Percentiles rank a stretch among this genome's conserved stretches.
These are phyloP conservation scores for Lapara coniferarum DNA, from an alignment of 2,888 invertebrate species.

Conservation along the genomic window DNA sequence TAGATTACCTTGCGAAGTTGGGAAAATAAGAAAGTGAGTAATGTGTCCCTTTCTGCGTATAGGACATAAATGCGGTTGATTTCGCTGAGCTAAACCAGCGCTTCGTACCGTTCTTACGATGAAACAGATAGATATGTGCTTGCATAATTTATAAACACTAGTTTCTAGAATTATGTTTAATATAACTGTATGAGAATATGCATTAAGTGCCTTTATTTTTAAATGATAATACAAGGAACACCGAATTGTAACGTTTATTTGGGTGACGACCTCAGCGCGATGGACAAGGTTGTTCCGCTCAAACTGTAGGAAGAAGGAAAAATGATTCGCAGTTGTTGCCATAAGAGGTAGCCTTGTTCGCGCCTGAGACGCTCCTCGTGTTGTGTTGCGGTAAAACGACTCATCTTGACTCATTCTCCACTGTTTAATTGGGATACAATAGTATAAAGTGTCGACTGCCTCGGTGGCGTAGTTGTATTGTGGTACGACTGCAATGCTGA, in stretches of 20 bases:
- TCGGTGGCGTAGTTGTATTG: too few relatives aligned
- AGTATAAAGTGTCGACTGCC: neutral
- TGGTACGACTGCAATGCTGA: too few relatives aligned
- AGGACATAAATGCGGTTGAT: slow-evolving; percentile 52
- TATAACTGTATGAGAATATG: neutral
- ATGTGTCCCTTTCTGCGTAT: slow-evolving; percentile 55
- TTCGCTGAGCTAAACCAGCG: slow-evolving; percentile 51
- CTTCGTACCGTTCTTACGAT: slow-evolving; percentile 38
- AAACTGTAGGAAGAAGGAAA: slow-evolving; percentile 74
- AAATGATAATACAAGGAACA: slow-evolving; percentile 43
- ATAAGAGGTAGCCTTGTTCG: slow-evolving; percentile 61
- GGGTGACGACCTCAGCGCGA: slow-evolving; percentile 62
- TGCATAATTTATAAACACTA: slow-evolving; percentile 26
- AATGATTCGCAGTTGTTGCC: slow-evolving; percentile 60
- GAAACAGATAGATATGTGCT: slow-evolving; percentile 35
- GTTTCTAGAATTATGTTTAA: slow-evolving; percentile 9
- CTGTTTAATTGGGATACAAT: neutral
- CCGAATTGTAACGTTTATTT: slow-evolving; percentile 46
- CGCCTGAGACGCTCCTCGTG: slow-evolving; percentile 52
- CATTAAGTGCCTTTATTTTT: slow-evolving; percentile 18
- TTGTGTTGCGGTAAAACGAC: slow-evolving; percentile 31
- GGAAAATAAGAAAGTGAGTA: slow-evolving; percentile 74
- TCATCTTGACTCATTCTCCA: neutral
- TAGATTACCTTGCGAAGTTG: slow-evolving; percentile 74
- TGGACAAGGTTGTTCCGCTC: slow-evolving; percentile 75